Evolutionary conservation across 2,113 vertebrate genomes (phyloP).

Genomic region (Sterrhoptilus dennistouni): DNA sequence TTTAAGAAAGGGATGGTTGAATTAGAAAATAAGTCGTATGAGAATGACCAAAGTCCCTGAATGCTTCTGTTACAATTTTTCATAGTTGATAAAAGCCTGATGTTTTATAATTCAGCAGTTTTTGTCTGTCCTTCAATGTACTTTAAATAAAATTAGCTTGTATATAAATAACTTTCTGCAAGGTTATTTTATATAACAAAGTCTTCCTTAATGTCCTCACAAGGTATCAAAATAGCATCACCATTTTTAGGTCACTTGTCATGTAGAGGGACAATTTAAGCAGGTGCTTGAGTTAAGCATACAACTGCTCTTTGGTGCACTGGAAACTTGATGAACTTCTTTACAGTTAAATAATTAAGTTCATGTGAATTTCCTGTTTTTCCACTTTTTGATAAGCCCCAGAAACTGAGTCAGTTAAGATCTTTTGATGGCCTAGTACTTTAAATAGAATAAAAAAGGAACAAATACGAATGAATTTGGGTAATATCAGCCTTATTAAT

Average conservation of each 20-base stretch:
- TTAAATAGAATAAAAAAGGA: not conserved
- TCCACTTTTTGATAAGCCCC: not conserved
- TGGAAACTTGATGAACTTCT: not conserved
- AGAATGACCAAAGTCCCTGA: not conserved
- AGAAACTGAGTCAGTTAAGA: not conserved
- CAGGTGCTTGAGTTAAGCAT: not conserved
- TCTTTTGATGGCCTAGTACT: not conserved
- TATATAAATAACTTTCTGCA: conserved; percentile 36
- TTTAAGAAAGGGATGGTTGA: not conserved
- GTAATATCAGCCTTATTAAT: not conserved
- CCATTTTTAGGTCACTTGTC: conserved; percentile 21
- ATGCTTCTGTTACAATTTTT: not conserved
- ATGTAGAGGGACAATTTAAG: not conserved
- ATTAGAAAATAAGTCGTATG: not conserved
- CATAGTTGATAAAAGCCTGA: not conserved
- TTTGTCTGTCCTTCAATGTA: conserved; percentile 7
- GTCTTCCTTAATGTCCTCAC: not conserved
- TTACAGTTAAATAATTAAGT: not conserved
- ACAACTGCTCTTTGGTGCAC: accelerated
- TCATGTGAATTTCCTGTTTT: not conserved
- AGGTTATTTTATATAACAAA: not conserved
- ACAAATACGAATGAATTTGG: not conserved
- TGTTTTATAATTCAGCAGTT: conserved; percentile 5
- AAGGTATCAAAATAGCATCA: conserved; percentile 19
- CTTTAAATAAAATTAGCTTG: conserved; percentile 36